Conservation (phyloP, 2,113 vertebrate genomes). For the Progne subis region DNA sequence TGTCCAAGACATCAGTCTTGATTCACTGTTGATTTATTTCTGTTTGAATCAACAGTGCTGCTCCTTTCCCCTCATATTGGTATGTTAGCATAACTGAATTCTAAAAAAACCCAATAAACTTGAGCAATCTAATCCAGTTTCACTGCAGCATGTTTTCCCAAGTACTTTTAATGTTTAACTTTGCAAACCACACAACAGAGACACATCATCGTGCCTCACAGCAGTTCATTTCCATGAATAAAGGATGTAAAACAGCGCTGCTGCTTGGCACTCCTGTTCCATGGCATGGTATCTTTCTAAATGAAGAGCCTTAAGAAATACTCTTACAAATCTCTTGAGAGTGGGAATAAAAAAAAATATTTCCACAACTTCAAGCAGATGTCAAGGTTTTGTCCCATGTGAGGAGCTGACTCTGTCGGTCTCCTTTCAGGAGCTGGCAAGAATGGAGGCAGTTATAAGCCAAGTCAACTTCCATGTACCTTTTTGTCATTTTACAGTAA, state of each 20-base stretch:
- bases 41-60: not conserved
- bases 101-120: not conserved
- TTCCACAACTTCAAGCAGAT: not conserved
- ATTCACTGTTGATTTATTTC: not conserved
- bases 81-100: not conserved
- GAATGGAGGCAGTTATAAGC: not conserved
- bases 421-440: not conserved
- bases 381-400: not conserved
- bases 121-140: constrained; percentile 6
- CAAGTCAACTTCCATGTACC: not conserved
- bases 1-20: not conserved
- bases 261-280: not conserved
- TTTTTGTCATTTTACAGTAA: not conserved
- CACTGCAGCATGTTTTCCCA: not conserved
- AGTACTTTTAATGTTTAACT: constrained; percentile 21
- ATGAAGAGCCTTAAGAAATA: constrained; percentile 14
- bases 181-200: constrained; percentile 22
- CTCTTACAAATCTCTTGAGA: constrained; percentile 2
- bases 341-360: constrained; percentile 16
- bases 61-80: not conserved
- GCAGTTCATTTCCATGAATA: constrained; percentile 30
- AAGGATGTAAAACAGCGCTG: not conserved
- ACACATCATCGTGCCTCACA: not conserved
- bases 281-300: not conserved
- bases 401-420: not conserved